Percentiles rank a stretch among this genome's conserved stretches.
phyloP scores from a whole-genome alignment of 2,888 invertebrate genomes.

The Onthophagus sagittarius region DNA sequence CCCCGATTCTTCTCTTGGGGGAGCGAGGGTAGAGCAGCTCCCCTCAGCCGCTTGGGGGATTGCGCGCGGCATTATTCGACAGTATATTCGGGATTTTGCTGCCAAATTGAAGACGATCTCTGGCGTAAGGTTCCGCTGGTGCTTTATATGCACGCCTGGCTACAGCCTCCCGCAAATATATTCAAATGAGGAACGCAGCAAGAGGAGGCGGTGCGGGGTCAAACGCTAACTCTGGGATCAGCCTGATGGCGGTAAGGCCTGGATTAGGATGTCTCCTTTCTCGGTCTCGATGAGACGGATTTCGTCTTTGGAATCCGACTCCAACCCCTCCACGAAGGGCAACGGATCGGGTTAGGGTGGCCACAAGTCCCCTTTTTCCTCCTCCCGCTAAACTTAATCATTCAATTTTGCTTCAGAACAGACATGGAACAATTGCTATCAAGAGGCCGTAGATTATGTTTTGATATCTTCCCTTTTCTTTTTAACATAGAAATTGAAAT shows the following conservation, averaged over 20 bases:
- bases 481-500: not conserved
- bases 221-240: constrained; percentile 48
- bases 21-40: constrained; percentile 25
- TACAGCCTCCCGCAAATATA: constrained; percentile 41
- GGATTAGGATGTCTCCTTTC: constrained; percentile 40
- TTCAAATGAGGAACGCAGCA: constrained; percentile 37
- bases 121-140: constrained; percentile 47
- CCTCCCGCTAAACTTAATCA: constrained; percentile 6
- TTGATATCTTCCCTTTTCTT: not conserved
- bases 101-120: constrained; percentile 51
- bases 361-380: not conserved
- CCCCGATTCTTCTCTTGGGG: constrained; percentile 25
- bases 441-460: not conserved
- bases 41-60: not conserved
- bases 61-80: constrained; percentile 32
- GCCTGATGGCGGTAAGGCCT: constrained; percentile 36
- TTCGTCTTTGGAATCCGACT: constrained; percentile 24
- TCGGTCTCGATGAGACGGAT: constrained; percentile 39
- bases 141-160: constrained; percentile 46
- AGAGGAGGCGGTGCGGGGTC: constrained; percentile 35
- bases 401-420: not conserved
- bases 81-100: constrained; percentile 45
- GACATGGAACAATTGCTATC: not conserved
- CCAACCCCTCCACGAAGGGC: not conserved
- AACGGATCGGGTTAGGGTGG: not conserved